Evolutionary conservation across 2,888 invertebrate genomes (phyloP), one percentile per base, ranked within the genome.

Genomic region (Phymatocera aterrima): DNA sequence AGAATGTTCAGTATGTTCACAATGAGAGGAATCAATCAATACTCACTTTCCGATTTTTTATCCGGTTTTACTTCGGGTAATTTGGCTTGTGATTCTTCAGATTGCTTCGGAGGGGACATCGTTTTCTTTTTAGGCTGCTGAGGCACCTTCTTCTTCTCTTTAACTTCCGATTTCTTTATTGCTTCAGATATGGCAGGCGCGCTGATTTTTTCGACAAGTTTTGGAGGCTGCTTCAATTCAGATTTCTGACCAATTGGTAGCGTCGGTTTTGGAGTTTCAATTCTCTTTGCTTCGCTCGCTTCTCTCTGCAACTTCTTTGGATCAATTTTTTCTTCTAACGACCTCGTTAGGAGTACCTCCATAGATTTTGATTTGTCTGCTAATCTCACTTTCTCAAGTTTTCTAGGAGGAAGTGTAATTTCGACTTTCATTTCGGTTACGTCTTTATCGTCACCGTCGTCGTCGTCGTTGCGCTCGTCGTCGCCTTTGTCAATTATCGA

Each of bases 321-420:
- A 28, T 68, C 57, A 8, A 46, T 31, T 61, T 80, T 77, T 74
- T 77, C 48, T 24, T 68, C 51, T 1, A 37, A 74, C 6, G 78
- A 28, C 74, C 79, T 82, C 0, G 54, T 8, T 10, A 15, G 31
- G 4, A 74, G 12, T 15, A 51, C 18, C 54, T 85, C 85, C 3
- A 68, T 46, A 4, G 82, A 79, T 79, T 78, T 72, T n/a, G 74
- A 43, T 65, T 88, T 89, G 78, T 89, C 86, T 3, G 87, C 88
- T 54, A 81, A 79, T 80, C 86, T 84, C 1, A 89, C 87, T 79
- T 88, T 89, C 77, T 89, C 87, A 6, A 88, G 79, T 78, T 87
- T 87, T 65, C 82, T 81, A 2, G 81, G 77, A 3, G 82, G 77
- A 3, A 81, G 5, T 2, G 79, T 75, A n/a, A 70, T 46, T 21